phyloP scores from a whole-genome alignment of 2,797 vertebrate genomes.

The Catostomus latipinnis region DNA sequence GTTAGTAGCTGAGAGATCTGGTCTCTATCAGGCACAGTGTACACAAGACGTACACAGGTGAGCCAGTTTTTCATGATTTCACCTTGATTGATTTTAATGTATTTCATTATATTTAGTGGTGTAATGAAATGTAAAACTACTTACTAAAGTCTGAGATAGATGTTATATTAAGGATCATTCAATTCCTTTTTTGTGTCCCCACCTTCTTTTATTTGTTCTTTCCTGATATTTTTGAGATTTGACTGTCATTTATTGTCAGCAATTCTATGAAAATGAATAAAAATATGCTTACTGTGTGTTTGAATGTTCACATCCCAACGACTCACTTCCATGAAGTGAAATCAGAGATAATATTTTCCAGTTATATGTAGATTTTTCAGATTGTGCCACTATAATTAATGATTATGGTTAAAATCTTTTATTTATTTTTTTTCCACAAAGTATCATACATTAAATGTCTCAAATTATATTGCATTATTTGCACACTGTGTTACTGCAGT shows the following conservation, averaged over 20 bases:
- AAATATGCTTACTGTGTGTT: slow-evolving; percentile 15
- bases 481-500: slow-evolving; percentile 48
- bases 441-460: neutral
- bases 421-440: slow-evolving; percentile 6
- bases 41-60: slow-evolving; percentile 29
- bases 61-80: neutral
- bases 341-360: slow-evolving; percentile 33
- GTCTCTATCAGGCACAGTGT: slow-evolving; percentile 31
- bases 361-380: slow-evolving; percentile 22
- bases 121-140: slow-evolving; percentile 17
- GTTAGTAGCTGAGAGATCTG: slow-evolving; percentile 25
- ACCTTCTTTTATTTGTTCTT: slow-evolving; percentile 10
- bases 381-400: slow-evolving; percentile 40
- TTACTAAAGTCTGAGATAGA: slow-evolving; percentile 19
- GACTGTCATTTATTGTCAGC: neutral
- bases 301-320: slow-evolving; percentile 40
- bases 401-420: slow-evolving; percentile 34
- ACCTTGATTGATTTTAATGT: neutral
- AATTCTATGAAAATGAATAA: slow-evolving; percentile 7
- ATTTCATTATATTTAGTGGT: slow-evolving; percentile 17
- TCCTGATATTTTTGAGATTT: slow-evolving; percentile 1
- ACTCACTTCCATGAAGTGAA: slow-evolving; percentile 49
- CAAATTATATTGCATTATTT: slow-evolving; percentile 39
- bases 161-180: neutral
- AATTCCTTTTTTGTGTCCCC: neutral